Evolutionary conservation across 1,140 invertebrate genomes (phyloP), one percentile per base, ranked within the genome.

Genomic region (Aplysia californica): DNA sequence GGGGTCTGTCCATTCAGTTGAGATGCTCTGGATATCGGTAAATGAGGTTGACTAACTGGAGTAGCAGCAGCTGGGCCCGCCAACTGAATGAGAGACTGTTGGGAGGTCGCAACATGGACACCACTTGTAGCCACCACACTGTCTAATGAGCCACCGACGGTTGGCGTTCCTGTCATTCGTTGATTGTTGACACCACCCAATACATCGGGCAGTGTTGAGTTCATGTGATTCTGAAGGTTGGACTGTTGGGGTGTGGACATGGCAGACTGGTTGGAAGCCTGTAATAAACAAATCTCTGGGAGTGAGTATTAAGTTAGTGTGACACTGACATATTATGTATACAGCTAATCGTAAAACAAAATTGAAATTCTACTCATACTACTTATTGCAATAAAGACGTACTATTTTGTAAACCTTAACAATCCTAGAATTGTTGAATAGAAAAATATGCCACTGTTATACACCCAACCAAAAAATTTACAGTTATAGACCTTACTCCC

Each of bases 171-270:
- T 26, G 58, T 55, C 39, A 74, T 39, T 26, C 6, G 10, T 10
- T 38, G 58, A 56, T 74, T 56, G n/a, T 31, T 65, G 21, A 6
- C 26, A 20, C 39, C 39, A 55, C 33, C 35, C 55, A 64, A 2
- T 15, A 15, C 2, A 44, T 65, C 59, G 4, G n/a, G 3, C 71
- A 74, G 23, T 18, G 76, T 2, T 36, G 69, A 66, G 23, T 31
- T 65, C 21, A 61, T 1, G 44, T 65, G 76, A 35, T 67, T 76
- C 41, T 76, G 74, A 29, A 66, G 50, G 26, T 31, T 36, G 23
- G 71, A 64, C 38, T 74, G 58, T 26, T 72, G 69, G n/a, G 26
- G n/a, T 58, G 5, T 41, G 33, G 38, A 38, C 33, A 67, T 67
- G 6, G 26, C 35, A 67, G 33, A 26, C 65, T 67, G 65, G n/a